Evolutionary conservation across 2,113 vertebrate species (phyloP), one percentile per base, ranked within the genome.

Genomic region (Platichthys stellatus): DNA sequence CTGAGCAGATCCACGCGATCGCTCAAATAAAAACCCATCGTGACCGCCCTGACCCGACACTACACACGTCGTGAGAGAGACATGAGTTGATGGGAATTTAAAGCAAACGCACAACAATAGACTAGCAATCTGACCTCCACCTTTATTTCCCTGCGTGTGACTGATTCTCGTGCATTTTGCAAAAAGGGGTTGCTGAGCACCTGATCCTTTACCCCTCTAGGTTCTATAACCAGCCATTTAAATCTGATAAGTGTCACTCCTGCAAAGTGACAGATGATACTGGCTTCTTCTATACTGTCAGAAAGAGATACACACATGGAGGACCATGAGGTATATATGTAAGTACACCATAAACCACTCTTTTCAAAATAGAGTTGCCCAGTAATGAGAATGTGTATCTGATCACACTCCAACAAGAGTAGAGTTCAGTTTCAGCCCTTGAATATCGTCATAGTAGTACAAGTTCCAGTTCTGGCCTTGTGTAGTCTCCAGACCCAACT

Each of bases 201-300:
- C 26, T 74, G 85, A 90, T 90, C 74, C 76, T 68, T 28, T 21
- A 76, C 63, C 80, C 61, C 68, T 80, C 73, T 69, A 70, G 84
- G 73, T 74, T 58, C 47, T 4, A 69, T 60, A 72, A 74, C 62
- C 45, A n/a, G 12, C n/a, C 62, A 75, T 64, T 56, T 31, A 31
- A 5, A 31, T 31, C 6, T 31, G 28, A 31, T 31, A 31, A 31
- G 28, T 31, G 5, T 31, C 28, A 6, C 28, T 31, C 28, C 28
- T 31, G 5, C 28, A 31, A 31, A 31, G 28, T 31, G 51, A 78
- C 69, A 85, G 72, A 61, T 51, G 79, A 83, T 83, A 87, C 66
- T 60, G 69, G 72, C 21, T 43, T 60, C 23, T 47, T 72, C 14
- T 69, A 63, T 23, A 63, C 20, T 51, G 6, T 3, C 28, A 56